A percentile compares a stretch with the other conserved stretches of the same genome.
These are phyloP conservation scores for Amblyraja radiata DNA, from an alignment of 2,797 vertebrate genomes.

Conservation along the genomic window DNA sequence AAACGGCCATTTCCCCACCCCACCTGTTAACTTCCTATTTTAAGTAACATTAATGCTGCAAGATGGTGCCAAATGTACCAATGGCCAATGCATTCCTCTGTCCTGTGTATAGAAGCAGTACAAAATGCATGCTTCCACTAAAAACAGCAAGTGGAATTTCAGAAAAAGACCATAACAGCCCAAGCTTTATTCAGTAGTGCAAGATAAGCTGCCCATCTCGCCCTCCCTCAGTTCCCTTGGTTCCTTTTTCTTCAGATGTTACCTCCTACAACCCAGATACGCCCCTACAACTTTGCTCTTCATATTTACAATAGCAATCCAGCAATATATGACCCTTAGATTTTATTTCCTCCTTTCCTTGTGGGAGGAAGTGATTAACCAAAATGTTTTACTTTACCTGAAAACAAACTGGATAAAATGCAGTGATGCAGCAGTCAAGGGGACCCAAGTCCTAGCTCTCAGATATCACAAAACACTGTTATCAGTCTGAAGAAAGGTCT, in stretches of 20 bases:
- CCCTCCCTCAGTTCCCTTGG: background rate
- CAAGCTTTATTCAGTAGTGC: no score
- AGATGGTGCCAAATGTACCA: background rate
- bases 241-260: background rate
- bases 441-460: background rate
- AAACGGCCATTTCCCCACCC: no score
- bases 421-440: background rate
- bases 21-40: background rate
- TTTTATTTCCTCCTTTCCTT: background rate
- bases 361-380: background rate
- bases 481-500: no score
- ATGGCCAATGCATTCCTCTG: background rate
- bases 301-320: background rate
- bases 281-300: background rate
- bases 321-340: background rate
- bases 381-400: background rate
- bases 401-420: background rate
- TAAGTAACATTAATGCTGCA: background rate
- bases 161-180: background rate
- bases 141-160: background rate
- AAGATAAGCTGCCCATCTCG: no score
- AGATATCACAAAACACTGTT: background rate
- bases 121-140: background rate
- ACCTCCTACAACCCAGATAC: background rate
- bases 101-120: background rate